A percentile compares a stretch with the other conserved stretches of the same genome.
Conservation (phyloP, 1,140 invertebrate species). For the Bombyx mandarina region DNA sequence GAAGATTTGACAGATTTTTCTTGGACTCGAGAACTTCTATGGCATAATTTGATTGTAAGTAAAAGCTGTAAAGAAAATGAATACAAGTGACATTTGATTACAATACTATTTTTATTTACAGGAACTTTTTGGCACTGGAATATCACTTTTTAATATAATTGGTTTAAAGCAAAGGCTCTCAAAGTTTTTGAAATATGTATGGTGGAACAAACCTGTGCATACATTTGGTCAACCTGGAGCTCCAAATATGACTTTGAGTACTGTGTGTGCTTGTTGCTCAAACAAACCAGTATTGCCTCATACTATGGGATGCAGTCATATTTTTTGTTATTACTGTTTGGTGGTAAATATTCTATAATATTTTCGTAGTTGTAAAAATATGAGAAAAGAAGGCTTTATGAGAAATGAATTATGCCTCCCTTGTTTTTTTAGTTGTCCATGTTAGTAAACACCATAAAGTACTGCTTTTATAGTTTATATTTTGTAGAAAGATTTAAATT, state of each 20-base stretch:
- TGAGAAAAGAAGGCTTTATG: no score
- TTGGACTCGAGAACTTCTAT: constrained; percentile 77
- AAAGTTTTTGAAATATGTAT: constrained; percentile 53
- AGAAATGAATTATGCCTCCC: no score
- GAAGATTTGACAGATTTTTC: constrained; percentile 72
- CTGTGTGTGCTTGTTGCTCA: constrained; percentile 72
- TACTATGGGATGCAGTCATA: constrained; percentile 75
- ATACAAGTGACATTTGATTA: no score
- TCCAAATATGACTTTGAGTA: constrained; percentile 53
- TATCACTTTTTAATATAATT: constrained; percentile 75
- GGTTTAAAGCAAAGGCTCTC: constrained; percentile 58
- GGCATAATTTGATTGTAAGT: constrained; percentile 79
- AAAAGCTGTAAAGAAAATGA: neutral
- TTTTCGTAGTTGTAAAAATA: no score
- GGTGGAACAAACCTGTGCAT: constrained; percentile 38
- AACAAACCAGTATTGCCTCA: constrained; percentile 73
- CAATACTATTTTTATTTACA: constrained; percentile 27
- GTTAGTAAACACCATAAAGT: no score
- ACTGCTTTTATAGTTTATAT: no score
- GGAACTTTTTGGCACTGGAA: constrained; percentile 73
- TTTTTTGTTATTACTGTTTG: constrained; percentile 78
- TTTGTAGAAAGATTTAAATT: no score
- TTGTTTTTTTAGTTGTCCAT: no score
- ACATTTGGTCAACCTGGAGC: neutral
- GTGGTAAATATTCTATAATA: constrained; percentile 40